phyloP scores from a whole-genome alignment of 2,888 invertebrate genomes.

The Athalia cordata region DNA sequence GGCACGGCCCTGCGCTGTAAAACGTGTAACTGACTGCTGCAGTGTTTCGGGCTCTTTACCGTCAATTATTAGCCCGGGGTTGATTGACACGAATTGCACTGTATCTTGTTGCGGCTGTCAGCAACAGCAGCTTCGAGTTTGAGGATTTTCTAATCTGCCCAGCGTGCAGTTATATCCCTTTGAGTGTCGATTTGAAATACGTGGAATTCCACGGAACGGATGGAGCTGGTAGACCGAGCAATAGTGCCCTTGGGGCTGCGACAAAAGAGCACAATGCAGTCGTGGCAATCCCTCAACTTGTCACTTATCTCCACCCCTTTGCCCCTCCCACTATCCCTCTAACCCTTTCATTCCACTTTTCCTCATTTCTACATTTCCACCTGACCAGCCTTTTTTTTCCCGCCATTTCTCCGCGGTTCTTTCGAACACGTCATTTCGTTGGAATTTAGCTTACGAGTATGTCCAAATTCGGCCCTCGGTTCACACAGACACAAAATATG shows the following conservation, averaged over 20 bases:
- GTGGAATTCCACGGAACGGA: constrained; percentile 13
- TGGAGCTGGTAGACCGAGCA: not conserved
- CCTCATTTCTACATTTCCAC: not conserved
- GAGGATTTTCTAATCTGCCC: not conserved
- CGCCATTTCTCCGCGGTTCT: not conserved
- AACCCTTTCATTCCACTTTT: constrained; percentile 62
- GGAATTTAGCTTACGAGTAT: too few relatives aligned
- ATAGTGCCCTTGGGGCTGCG: constrained; percentile 45
- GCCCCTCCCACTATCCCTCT: constrained; percentile 50
- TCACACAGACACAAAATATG: not conserved
- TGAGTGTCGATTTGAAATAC: not conserved
- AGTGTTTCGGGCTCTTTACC: too few relatives aligned
- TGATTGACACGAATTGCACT: too few relatives aligned
- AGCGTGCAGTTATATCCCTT: not conserved
- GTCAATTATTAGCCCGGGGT: too few relatives aligned
- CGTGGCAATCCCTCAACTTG: constrained; percentile 71
- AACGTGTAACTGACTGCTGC: too few relatives aligned
- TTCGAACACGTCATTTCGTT: constrained; percentile 15
- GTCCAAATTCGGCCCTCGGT: not conserved
- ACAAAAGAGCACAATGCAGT: constrained; percentile 65
- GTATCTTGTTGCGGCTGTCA: too few relatives aligned
- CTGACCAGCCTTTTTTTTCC: not conserved
- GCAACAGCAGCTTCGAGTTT: too few relatives aligned
- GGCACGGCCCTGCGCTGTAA: too few relatives aligned
- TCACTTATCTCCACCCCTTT: constrained; percentile 64